These are phyloP conservation scores for Drosophila quadrilineata DNA, from an alignment of 1,140 invertebrate species.

Conservation along the genomic window DNA sequence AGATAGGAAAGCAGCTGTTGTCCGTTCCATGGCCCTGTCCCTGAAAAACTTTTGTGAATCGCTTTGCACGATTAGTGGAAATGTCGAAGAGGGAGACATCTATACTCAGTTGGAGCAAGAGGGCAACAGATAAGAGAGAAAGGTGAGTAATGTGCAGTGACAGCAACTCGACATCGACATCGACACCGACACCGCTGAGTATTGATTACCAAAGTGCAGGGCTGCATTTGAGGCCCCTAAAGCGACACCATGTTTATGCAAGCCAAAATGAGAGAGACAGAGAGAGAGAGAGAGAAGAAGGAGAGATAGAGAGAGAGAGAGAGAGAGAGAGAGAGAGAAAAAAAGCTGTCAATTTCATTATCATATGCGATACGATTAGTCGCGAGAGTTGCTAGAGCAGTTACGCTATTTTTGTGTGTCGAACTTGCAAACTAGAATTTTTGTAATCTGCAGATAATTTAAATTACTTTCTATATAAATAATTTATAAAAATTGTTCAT, in stretches of 20 bases:
- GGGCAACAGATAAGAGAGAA: not conserved
- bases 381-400: not conserved
- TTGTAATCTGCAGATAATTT: no score
- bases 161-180: no score
- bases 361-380: not conserved
- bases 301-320: no score
- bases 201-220: conserved; percentile 10
- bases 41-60: conserved; percentile 24
- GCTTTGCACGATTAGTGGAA: conserved; percentile 12
- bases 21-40: conserved; percentile 18
- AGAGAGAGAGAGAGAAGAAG: no score
- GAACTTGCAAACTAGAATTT: no score
- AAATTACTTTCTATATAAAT: no score
- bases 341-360: conserved; percentile 6
- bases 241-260: no score
- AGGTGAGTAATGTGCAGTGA: not conserved
- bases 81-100: not conserved
- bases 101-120: not conserved
- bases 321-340: no score
- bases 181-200: no score
- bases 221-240: conserved; percentile 6
- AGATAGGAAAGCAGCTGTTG: conserved; percentile 11
- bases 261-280: no score
- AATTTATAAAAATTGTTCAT: no score
- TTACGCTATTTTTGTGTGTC: no score